phyloP scores from a whole-genome alignment of 2,888 invertebrate genomes.

The Eurytoma adleriae region DNA sequence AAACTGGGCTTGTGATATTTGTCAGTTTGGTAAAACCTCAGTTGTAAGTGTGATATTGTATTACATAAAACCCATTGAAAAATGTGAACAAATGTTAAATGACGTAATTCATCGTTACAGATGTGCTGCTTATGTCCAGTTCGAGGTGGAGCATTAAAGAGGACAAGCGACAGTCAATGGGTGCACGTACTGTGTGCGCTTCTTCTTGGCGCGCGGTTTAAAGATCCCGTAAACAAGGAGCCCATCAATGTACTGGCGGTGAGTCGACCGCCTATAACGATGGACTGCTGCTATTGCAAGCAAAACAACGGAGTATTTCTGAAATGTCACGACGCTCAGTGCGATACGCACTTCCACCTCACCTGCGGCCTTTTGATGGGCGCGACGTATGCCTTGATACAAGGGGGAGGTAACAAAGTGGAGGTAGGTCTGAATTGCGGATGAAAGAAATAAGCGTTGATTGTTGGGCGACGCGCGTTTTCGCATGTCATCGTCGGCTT shows the following conservation, averaged over 20 bases:
- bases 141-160: conserved; percentile 82
- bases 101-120: conserved; percentile 63
- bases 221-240: conserved; percentile 72
- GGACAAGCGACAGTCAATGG: conserved; percentile 81
- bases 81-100: background rate
- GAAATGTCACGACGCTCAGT: conserved; percentile 75
- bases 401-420: conserved; percentile 24
- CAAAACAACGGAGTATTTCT: conserved; percentile 75
- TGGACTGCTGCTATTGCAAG: conserved; percentile 73
- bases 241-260: conserved; percentile 72
- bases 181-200: conserved; percentile 83
- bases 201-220: conserved; percentile 81
- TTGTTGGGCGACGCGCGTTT: conserved; percentile 27
- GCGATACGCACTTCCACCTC: conserved; percentile 78
- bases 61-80: background rate
- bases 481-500: conserved; percentile 13
- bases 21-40: conserved; percentile 70
- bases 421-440: conserved; percentile 28
- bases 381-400: conserved; percentile 72
- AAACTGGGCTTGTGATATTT: conserved; percentile 76
- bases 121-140: conserved; percentile 79
- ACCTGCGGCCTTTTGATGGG: conserved; percentile 80
- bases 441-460: background rate
- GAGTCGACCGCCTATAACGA: conserved; percentile 63
- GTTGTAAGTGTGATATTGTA: conserved; percentile 66